A percentile compares a stretch with the other conserved stretches of the same genome.
Evolutionary conservation across 2,888 invertebrate species (phyloP).

Genomic region (Tricholauxania praeusta): DNA sequence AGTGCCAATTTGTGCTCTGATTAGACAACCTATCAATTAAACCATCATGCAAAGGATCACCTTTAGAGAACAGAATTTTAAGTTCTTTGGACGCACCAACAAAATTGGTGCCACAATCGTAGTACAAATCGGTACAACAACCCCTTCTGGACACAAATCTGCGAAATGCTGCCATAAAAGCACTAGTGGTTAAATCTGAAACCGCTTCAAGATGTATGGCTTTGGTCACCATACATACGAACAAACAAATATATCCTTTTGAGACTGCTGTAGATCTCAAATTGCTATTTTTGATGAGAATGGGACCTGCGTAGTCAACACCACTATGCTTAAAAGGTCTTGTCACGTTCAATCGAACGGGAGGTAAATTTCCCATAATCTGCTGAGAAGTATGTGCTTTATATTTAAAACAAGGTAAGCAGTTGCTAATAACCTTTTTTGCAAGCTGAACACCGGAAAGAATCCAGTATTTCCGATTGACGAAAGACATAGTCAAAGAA

Average conservation of each 20-base stretch:
- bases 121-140: slow-evolving; percentile 36
- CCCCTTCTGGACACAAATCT: slow-evolving; percentile 42
- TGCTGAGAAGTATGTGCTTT: slow-evolving; percentile 26
- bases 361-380: slow-evolving; percentile 46
- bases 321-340: slow-evolving; percentile 44
- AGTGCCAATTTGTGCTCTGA: slow-evolving; percentile 34
- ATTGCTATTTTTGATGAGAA: slow-evolving; percentile 40
- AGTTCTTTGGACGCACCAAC: slow-evolving; percentile 35
- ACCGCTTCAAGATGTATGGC: slow-evolving; percentile 46
- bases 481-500: neutral
- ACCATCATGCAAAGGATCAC: slow-evolving; percentile 3
- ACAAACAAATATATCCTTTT: slow-evolving; percentile 44
- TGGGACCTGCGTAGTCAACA: slow-evolving; percentile 45
- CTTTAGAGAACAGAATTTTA: slow-evolving; percentile 15
- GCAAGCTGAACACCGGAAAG: slow-evolving; percentile 23
- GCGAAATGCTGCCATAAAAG: slow-evolving; percentile 44
- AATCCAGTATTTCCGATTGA: slow-evolving; percentile 31
- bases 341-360: slow-evolving; percentile 34
- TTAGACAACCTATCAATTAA: slow-evolving; percentile 1
- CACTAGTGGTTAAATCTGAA: slow-evolving; percentile 40
- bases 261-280: slow-evolving; percentile 26
- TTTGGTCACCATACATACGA: slow-evolving; percentile 43
- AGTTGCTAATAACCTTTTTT: slow-evolving; percentile 22
- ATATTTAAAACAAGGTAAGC: slow-evolving; percentile 35
- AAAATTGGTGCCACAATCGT: slow-evolving; percentile 44